Conservation (phyloP, 2,888 invertebrate genomes). For the Andrena camellia region DNA sequence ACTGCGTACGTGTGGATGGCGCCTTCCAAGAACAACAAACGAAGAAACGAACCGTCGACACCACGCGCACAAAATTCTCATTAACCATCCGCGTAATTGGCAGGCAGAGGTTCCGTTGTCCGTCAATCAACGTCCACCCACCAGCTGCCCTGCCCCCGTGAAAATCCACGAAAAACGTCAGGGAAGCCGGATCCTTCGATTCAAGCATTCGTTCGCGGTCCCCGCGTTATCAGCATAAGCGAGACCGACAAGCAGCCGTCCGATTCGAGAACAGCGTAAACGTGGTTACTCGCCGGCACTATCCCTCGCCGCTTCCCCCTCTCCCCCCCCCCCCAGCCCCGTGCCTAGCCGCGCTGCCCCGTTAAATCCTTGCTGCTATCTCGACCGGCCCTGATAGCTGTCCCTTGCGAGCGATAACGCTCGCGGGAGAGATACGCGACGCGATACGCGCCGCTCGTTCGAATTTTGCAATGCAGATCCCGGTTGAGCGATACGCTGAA, state of each 20-base stretch:
- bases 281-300: slow-evolving; percentile 29
- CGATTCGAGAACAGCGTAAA: slow-evolving; percentile 43
- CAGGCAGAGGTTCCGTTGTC: neutral
- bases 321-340: too few relatives aligned
- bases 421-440: slow-evolving; percentile 62
- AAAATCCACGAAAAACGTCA: slow-evolving; percentile 2
- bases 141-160: neutral
- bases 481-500: slow-evolving; percentile 61
- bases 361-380: slow-evolving; percentile 68
- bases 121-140: slow-evolving; percentile 28
- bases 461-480: slow-evolving; percentile 75
- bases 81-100: slow-evolving; percentile 10
- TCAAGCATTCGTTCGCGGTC: slow-evolving; percentile 14
- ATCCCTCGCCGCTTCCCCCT: neutral
- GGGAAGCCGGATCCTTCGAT: slow-evolving; percentile 27
- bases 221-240: slow-evolving; percentile 38
- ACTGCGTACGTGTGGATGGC: too few relatives aligned
- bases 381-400: slow-evolving; percentile 58
- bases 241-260: slow-evolving; percentile 43
- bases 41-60: neutral
- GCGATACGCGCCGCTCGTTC: slow-evolving; percentile 59
- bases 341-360: slow-evolving; percentile 55
- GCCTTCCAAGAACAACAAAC: too few relatives aligned
- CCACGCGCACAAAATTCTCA: neutral
- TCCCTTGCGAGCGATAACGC: slow-evolving; percentile 65